Evolutionary conservation across 2,888 invertebrate species (phyloP).

Genomic region (Apodemia duryi): DNA sequence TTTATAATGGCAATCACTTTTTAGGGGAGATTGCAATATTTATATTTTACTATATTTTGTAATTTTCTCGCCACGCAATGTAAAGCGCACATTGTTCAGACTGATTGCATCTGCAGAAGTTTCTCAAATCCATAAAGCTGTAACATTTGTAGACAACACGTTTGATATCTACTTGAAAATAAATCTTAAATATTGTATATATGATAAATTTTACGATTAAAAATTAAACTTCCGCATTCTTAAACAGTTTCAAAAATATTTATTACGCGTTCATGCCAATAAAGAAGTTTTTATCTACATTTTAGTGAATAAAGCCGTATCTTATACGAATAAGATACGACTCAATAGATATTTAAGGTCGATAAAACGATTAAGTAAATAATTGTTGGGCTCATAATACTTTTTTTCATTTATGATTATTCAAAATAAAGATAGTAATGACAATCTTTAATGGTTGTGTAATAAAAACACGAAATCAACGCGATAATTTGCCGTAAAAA

Average conservation of each 20-base stretch:
- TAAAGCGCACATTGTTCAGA: too few species aligned
- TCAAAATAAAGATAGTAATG: slow-evolving; percentile 9
- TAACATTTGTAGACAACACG: too few species aligned
- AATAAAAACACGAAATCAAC: slow-evolving; percentile 17
- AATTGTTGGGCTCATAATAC: not conserved
- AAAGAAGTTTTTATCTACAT: not conserved
- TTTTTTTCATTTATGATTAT: slow-evolving; percentile 3
- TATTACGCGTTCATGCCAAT: not conserved
- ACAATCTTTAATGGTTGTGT: slow-evolving; percentile 17
- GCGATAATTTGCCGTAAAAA: slow-evolving; percentile 16
- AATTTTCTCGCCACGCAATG: too few species aligned
- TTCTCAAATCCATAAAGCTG: too few species aligned
- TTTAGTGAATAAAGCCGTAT: not conserved
- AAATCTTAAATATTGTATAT: too few species aligned
- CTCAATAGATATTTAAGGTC: slow-evolving; percentile 7
- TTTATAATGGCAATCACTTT: too few species aligned
- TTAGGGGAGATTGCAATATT: too few species aligned
- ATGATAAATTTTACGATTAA: too few species aligned
- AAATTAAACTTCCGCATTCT: not conserved
- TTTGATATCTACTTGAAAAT: too few species aligned
- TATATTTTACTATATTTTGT: too few species aligned
- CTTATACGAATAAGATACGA: not conserved
- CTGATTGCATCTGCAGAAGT: too few species aligned
- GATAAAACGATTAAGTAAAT: slow-evolving; percentile 9
- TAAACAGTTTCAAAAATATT: not conserved